Conservation (phyloP, 2,888 invertebrate genomes). For the Drosophila hamatofila region DNA sequence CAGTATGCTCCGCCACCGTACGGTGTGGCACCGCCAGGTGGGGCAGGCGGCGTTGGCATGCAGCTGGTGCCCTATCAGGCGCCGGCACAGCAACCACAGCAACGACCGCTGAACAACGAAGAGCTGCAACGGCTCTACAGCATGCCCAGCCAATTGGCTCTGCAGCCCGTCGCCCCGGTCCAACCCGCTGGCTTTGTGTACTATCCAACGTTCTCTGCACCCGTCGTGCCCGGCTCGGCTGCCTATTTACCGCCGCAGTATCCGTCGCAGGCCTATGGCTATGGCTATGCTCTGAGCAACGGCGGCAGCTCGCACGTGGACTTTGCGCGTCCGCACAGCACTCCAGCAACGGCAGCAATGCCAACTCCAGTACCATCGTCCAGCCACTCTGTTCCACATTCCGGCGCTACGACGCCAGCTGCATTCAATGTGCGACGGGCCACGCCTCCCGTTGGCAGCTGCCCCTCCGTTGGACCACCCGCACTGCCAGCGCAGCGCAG, state of each 20-base stretch:
- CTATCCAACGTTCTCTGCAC: conserved; percentile 65
- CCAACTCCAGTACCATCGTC: conserved; percentile 15
- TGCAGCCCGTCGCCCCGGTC: conserved; percentile 48
- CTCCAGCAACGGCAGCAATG: conserved; percentile 25
- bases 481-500: conserved; percentile 40
- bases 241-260: conserved; percentile 73
- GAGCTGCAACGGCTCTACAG: conserved; percentile 83
- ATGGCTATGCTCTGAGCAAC: conserved; percentile 34
- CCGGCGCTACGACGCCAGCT: conserved; percentile 34
- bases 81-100: conserved; percentile 71
- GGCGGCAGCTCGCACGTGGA: conserved; percentile 57
- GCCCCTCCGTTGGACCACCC: conserved; percentile 55
- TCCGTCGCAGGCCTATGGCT: conserved; percentile 73
- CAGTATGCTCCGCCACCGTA: conserved; percentile 44
- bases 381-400: conserved; percentile 44
- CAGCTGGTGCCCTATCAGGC: conserved; percentile 83
- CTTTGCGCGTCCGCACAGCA: conserved; percentile 47
- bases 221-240: conserved; percentile 71
- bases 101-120: conserved; percentile 83
- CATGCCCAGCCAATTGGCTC: conserved; percentile 77
- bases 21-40: conserved; percentile 32
- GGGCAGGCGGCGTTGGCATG: conserved; percentile 60
- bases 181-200: conserved; percentile 57
- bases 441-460: conserved; percentile 56
- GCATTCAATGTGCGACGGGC: conserved; percentile 30